Base-by-base conservation (phyloP, 2,113 vertebrate species). In the Microcebus murinus region DNA sequence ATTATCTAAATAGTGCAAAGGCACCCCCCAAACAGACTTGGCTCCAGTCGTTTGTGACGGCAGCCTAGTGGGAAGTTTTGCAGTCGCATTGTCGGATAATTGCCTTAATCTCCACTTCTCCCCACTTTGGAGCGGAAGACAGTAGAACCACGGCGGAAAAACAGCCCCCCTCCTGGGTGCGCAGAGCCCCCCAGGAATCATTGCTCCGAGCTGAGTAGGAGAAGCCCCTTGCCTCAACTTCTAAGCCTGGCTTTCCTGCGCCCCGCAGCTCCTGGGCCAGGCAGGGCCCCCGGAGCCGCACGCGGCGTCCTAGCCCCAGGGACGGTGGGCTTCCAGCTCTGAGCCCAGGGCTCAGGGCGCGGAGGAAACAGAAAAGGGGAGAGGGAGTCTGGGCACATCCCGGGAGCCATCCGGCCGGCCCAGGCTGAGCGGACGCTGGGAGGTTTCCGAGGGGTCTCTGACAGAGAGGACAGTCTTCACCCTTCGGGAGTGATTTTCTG, bases 351-450 rank as follows among this genome's bases (percentile, higher is more conserved):
- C 25, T 48, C 8, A 83, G 48, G 23, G 25, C 7, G 1, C 0
- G 52, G 57, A 11, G 14, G 20, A 3, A 6, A 11, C 6, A 1
- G 20, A 25, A 59, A 8, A 57, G 3, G 0, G 10, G 1, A 14
- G 68, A 59, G 21, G 63, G 31, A 21, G 48, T 11, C 52, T 52
- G 31, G 20, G 23, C 50, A 2, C 15, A 3, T 27, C 48, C 0
- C 8, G 0, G 27, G 34, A 59, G 42, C 3, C 13, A 68, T 0
- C 34, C 0, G 6, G n/a, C 18, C 29, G 29, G 15, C 48, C 31
- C 29, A 36, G 42, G 18, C 17, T 13, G 52, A 36, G 23, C 9
- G 23, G 8, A 2, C 5, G 4, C 36, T 63, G 63, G 21, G 63
- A 87, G 36, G 48, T n/a, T 36, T 79, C 50, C 11, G 0, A 59